phyloP scores from a whole-genome alignment of 2,113 vertebrate genomes.

The Phalacrocorax brasilianus region DNA sequence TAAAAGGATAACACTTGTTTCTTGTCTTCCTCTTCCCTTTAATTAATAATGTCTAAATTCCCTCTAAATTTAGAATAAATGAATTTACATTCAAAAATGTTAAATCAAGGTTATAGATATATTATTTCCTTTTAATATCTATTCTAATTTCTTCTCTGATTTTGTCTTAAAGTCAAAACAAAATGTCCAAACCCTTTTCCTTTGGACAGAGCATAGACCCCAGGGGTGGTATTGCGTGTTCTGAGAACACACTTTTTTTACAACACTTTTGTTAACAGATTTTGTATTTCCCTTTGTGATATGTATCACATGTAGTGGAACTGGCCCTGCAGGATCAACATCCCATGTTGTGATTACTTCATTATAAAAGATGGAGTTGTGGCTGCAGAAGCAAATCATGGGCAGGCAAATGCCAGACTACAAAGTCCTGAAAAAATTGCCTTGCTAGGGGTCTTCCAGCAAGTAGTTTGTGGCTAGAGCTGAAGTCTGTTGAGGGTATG shows the following conservation, averaged over 20 bases:
- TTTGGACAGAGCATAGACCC: not conserved
- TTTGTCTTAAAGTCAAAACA: not conserved
- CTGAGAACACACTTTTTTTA: not conserved
- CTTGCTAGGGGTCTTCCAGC: not conserved
- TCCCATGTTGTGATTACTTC: not conserved
- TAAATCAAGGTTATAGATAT: not conserved
- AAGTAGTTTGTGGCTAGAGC: not conserved
- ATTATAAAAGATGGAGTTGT: not conserved
- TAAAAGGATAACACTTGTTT: not conserved
- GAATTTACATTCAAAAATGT: not conserved
- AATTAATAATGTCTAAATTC: not conserved
- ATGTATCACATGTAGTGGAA: not conserved
- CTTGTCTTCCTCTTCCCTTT: not conserved
- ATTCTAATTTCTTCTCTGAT: not conserved
- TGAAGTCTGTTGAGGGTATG: not conserved
- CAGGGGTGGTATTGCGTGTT: rapidly evolving
- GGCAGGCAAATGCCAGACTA: not conserved
- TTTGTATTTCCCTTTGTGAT: not conserved
- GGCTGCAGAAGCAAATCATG: not conserved
- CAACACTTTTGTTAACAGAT: not conserved
- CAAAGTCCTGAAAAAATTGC: not conserved
- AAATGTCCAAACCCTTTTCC: not conserved
- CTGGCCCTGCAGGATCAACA: rapidly evolving
- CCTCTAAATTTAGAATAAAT: not conserved
- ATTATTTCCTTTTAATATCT: not conserved